Base-by-base conservation (phyloP, 2,113 vertebrate genomes). In the Nycticorax nycticorax region DNA sequence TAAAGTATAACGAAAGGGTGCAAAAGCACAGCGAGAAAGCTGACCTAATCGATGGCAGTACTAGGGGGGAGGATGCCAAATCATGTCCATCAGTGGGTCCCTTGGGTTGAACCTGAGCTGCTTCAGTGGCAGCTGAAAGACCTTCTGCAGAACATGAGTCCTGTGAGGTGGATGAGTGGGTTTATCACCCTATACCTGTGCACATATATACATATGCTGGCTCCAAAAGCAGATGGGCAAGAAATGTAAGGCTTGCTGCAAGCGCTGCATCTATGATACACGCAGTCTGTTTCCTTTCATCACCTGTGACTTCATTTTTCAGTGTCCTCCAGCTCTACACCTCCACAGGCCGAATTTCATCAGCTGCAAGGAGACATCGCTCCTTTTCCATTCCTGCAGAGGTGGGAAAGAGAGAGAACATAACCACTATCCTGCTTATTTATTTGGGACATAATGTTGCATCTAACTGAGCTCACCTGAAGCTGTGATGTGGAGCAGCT, bases 11-110 rank as follows among this genome's bases (percentile, higher is more conserved):
- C 5, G 27, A 21, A 9, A 60, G 33, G 10, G 4, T 43, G 3
- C 11, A 30, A 93, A 66, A 83, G 21, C n/a, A 45, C 28, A 33
- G 18, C 1, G 9, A 62, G 32, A 88, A 69, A 63, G 8, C 69
- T 91, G 84, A 47, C 24, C 28, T 50, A 9, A 28, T 7, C 0
- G 0, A 5, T 32, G 50, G 23, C 1, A 0, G 5, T 75, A 47
- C 68, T 62, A 2, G 59, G 52, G n/a, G 9, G 37, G 19, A 62
- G 18, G 26, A 4, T 68, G 64, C 47, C 59, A 30, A 50, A 41
- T 37, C 3, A 0, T 28, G 35, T 37, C 45, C 68, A 33, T 47
- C 63, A 41, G 4, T 2, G 3, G 4, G 12, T 52, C 43, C 32
- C 19, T 60, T 52, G 37, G 12, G 7, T 59, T 62, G 24, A 66